Evolutionary conservation across 2,888 invertebrate species (phyloP), one percentile per base, ranked within the genome.

Genomic region (Hipparchia sbordonii): DNA sequence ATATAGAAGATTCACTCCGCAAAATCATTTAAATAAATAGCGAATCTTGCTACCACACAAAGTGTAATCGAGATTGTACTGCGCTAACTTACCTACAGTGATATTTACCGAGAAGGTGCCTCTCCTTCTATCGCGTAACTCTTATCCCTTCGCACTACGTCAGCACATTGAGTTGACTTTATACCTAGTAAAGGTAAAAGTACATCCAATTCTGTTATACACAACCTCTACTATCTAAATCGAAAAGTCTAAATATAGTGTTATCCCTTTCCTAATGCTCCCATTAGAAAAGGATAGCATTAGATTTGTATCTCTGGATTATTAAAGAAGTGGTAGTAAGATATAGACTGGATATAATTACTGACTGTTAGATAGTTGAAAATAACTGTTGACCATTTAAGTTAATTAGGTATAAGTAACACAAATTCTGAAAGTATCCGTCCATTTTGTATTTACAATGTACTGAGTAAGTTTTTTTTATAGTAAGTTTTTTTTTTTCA

Each of bases 381-480:
- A 61, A 45, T 61, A 39, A 39, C 45, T 12, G 5, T 12, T 45
- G 9, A n/a, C 6, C 7, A 9, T 61, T n/a, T 61, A 61, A 23
- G 12, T 12, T 45, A 39, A 48, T 48, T 60, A 60, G 45, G 39
- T 45, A 45, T 61, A 61, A 61, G 60, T 61, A 61, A 52, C 46
- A 7, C 48, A 13, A n/a, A 67, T 48, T 57, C 67, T 67, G 59
- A 68, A 23, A 60, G 8, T 56, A 59, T 60, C 68, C 68, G 68
- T 68, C 68, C 68, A 68, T 60, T 59, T 68, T 59, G 10, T 46
- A 57, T 23, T 67, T 10, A 57, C 6, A 67, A 45, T 67, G 56
- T 56, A 57, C 6, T 48, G 4, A 48, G 6, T 48, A 48, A 7
- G 6, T 48, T 48, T 0, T 48, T 48, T 48, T 23, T 23, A 23